Conservation (phyloP, 2,888 invertebrate genomes). For the Parnassius glacialis region DNA sequence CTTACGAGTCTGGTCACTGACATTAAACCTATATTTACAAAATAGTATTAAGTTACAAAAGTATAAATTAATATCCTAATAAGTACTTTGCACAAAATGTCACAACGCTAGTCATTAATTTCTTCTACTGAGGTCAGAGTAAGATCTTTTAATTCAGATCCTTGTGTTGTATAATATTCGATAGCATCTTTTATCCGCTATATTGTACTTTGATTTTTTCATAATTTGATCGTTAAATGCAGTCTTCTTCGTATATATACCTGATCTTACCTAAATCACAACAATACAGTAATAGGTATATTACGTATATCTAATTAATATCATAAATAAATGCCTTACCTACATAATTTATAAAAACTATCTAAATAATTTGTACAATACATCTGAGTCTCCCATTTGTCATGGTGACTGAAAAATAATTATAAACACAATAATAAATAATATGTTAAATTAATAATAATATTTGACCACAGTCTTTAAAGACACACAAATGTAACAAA, state of each 20-base stretch:
- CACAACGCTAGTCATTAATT: constrained; percentile 61
- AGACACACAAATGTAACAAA: constrained; percentile 63
- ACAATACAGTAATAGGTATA: constrained; percentile 64
- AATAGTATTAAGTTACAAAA: constrained; percentile 65
- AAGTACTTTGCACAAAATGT: constrained; percentile 80
- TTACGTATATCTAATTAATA: constrained; percentile 71
- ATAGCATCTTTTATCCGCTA: constrained; percentile 29
- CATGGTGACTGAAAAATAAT: constrained; percentile 61
- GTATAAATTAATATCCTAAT: constrained; percentile 79
- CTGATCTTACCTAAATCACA: constrained; percentile 67
- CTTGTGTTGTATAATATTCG: constrained; percentile 29
- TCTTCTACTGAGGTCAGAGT: constrained; percentile 59
- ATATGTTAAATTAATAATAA: constrained; percentile 72
- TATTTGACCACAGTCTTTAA: constrained; percentile 74
- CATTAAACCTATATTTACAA: constrained; percentile 70
- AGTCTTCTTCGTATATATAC: constrained; percentile 60
- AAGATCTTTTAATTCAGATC: constrained; percentile 32
- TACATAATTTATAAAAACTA: constrained; percentile 52
- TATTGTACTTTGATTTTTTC: constrained; percentile 45
- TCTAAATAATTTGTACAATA: constrained; percentile 78
- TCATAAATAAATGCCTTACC: constrained; percentile 75
- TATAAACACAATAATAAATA: constrained; percentile 72
- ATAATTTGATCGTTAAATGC: constrained; percentile 67
- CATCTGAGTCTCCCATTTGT: constrained; percentile 63
- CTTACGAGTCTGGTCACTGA: constrained; percentile 38